Base-by-base conservation (phyloP, 1,140 invertebrate species). In the Lanistes nyassanus region DNA sequence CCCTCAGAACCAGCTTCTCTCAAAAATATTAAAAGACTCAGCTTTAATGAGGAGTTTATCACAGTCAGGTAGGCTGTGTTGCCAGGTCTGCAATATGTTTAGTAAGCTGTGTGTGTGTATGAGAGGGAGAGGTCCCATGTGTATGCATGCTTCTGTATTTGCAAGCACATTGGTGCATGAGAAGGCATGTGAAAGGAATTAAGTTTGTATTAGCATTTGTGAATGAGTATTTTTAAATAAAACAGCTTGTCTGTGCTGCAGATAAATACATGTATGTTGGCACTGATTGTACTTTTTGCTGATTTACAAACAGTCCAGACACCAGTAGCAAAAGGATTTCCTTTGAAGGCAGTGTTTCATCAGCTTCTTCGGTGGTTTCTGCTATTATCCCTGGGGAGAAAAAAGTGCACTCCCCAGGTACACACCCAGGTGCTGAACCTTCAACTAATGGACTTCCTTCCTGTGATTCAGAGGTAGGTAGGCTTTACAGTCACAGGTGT, bases 11-110 rank as follows among this genome's bases (percentile, higher is more conserved):
- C 86, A 29, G 85, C 84, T 0, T 87, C 86, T 23, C 68, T 88
- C 37, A 83, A 82, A 53, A 88, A 88, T 76, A 87, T 88, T 31
- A 82, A 83, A 65, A 66, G 83, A 34, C 82, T 88, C 16, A 87
- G 86, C 71, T 79, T 82, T 13, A 81, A 83, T 60, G 79, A 85
- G 67, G 84, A 85, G 42, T 76, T 81, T 74, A 62, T 85, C 13
- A 73, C 79, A 7, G 72, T 83, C 16, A 75, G 60, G 66, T 76
- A 71, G 73, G 74, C 64, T 47, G 42, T 47, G 9, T 47, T 6
- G 19, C n/a, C n/a, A 13, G 42, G 42, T 47, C 9, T 6, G 42
- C 2, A 47, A 6, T 47, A 16, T 47, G 9, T 47, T 9, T 47
- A 1, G 42, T 47, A 16, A 47, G 19, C 42, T 13, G 42, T 47